Conservation (phyloP, 1,140 invertebrate genomes). For the Stegodyphus dumicola region DNA sequence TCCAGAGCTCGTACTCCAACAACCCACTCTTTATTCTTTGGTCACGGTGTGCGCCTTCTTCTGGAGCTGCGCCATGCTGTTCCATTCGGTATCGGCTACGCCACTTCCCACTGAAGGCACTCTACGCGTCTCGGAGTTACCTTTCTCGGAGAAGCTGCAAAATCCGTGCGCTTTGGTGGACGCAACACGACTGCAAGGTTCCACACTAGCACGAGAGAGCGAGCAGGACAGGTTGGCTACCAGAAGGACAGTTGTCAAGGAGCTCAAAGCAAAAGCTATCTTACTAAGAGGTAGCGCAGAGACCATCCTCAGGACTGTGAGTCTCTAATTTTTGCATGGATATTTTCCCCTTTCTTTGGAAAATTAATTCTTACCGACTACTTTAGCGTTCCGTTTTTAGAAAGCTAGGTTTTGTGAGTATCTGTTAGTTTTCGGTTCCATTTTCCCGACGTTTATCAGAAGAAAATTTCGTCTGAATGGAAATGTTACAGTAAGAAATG, state of each 20-base stretch:
- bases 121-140: not conserved
- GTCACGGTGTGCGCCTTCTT: too few relatives aligned
- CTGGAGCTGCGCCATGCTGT: not conserved
- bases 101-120: not conserved
- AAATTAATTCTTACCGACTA: too few relatives aligned
- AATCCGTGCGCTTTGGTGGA: constrained; percentile 35
- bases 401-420: too few relatives aligned
- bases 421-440: too few relatives aligned
- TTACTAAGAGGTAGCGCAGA: constrained; percentile 25
- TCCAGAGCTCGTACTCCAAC: too few relatives aligned
- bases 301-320: constrained; percentile 34
- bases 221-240: not conserved
- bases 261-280: constrained; percentile 20
- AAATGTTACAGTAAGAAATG: too few relatives aligned
- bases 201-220: not conserved
- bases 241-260: not conserved
- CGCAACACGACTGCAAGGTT: not conserved
- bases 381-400: too few relatives aligned
- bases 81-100: not conserved
- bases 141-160: constrained; percentile 30
- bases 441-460: too few relatives aligned
- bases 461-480: too few relatives aligned
- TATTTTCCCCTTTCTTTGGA: too few relatives aligned
- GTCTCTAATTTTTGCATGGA: not conserved
- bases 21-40: too few relatives aligned